Percentiles rank a stretch among this genome's conserved stretches.
These are phyloP conservation scores for Artemia sinica DNA, from an alignment of 2,888 invertebrate genomes.

Conservation along the genomic window DNA sequence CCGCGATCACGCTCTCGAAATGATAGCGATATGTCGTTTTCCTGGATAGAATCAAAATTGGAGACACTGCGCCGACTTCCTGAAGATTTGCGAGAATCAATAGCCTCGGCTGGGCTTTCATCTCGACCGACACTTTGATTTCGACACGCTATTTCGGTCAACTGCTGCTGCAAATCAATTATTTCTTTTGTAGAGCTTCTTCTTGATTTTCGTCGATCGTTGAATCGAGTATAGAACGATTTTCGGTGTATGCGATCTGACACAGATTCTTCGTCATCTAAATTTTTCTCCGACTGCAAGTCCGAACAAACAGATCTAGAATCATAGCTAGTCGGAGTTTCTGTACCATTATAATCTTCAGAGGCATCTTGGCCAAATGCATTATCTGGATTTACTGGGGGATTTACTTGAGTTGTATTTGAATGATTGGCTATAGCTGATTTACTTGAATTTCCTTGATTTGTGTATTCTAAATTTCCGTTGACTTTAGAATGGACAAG, in stretches of 20 bases:
- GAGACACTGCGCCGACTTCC: neutral
- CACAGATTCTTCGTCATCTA: slow-evolving; percentile 47
- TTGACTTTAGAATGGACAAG: neutral
- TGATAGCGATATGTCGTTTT: slow-evolving; percentile 4
- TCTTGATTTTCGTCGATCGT: slow-evolving; percentile 37
- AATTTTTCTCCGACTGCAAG: slow-evolving; percentile 38
- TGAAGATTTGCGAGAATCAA: neutral
- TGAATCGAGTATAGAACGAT: slow-evolving; percentile 73
- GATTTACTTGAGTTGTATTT: slow-evolving; percentile 9
- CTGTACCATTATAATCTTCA: slow-evolving; percentile 18
- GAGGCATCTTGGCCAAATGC: neutral
- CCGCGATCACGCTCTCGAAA: slow-evolving; percentile 2
- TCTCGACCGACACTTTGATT: neutral
- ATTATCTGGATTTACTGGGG: neutral
- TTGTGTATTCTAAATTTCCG: neutral
- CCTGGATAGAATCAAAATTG: slow-evolving; percentile 1
- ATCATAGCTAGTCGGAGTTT: slow-evolving; percentile 36
- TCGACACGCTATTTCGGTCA: neutral
- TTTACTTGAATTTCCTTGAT: no score
- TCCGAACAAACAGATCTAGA: slow-evolving; percentile 50
- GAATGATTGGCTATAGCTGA: neutral
- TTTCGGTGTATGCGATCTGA: slow-evolving; percentile 69
- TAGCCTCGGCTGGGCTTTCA: neutral
- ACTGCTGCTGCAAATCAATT: slow-evolving; percentile 2
- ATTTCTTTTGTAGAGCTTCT: slow-evolving; percentile 8